Evolutionary conservation across 1,140 invertebrate genomes (phyloP).

Genomic region (Heterodera carotae): DNA sequence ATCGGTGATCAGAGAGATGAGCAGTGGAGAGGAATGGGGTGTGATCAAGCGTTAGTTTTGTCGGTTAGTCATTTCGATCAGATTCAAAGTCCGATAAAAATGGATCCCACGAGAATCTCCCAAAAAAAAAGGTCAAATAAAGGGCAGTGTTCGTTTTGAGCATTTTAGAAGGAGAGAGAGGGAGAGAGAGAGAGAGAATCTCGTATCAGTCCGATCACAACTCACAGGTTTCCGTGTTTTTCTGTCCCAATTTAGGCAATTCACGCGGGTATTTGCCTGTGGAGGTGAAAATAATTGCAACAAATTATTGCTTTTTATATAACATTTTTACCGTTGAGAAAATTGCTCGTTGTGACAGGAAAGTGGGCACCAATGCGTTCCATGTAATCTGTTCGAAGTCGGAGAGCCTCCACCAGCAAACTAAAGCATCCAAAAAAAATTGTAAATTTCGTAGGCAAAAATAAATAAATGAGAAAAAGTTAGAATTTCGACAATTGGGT

Average conservation of each 20-base stretch:
- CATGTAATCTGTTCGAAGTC: constrained; percentile 61
- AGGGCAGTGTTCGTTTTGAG: background rate
- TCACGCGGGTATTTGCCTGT: constrained; percentile 57
- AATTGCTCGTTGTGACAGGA: constrained; percentile 58
- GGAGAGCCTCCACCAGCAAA: constrained; percentile 57
- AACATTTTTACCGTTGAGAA: constrained; percentile 38
- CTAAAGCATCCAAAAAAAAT: background rate
- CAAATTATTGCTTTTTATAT: too few relatives aligned
- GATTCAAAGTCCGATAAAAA: constrained; percentile 1
- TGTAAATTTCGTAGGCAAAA: background rate
- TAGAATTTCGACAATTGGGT: background rate
- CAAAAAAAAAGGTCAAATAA: background rate
- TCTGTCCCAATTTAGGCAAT: constrained; percentile 59
- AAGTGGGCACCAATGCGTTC: constrained; percentile 58
- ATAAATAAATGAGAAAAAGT: background rate
- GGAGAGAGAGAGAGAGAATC: background rate
- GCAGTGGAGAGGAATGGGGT: background rate
- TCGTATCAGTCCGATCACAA: constrained; percentile 20
- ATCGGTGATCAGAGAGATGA: constrained; percentile 3
- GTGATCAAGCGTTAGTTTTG: constrained; percentile 6
- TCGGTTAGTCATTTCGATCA: background rate
- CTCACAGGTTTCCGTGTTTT: constrained; percentile 64
- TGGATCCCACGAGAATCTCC: background rate
- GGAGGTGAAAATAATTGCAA: background rate
- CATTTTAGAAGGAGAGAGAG: too few relatives aligned